These are phyloP conservation scores for Sciurus niger DNA, from an alignment of 2,113 vertebrate species.

Conservation along the genomic window DNA sequence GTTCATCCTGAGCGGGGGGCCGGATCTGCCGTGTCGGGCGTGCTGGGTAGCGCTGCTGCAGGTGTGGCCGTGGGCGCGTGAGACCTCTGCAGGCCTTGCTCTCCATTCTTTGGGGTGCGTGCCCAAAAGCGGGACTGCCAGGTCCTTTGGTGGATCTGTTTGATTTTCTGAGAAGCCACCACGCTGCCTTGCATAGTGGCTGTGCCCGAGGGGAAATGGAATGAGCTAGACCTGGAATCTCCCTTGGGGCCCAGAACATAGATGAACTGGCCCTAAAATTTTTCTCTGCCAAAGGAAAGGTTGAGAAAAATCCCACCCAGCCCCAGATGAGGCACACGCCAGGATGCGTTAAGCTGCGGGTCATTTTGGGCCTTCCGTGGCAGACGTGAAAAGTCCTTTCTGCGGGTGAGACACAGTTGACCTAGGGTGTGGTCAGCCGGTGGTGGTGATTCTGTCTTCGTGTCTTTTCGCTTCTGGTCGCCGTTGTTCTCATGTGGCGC, in stretches of 20 bases:
- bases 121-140: neutral
- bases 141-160: neutral
- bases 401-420: neutral
- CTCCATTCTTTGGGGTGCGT: neutral
- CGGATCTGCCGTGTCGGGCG: accelerated
- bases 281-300: constrained; percentile 23
- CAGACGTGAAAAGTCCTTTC: neutral
- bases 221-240: neutral
- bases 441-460: accelerated
- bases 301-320: neutral
- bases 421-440: neutral
- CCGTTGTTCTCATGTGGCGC: accelerated
- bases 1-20: neutral
- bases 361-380: neutral
- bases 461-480: too few relatives aligned
- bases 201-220: neutral
- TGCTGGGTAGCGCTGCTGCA: too few relatives aligned
- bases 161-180: neutral
- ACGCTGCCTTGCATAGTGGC: neutral
- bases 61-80: accelerated
- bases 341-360: neutral
- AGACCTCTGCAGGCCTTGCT: neutral
- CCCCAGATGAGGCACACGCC: neutral
- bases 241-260: neutral
- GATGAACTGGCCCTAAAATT: neutral